Conservation (phyloP, 2,888 invertebrate genomes). For the Idaea biselata region DNA sequence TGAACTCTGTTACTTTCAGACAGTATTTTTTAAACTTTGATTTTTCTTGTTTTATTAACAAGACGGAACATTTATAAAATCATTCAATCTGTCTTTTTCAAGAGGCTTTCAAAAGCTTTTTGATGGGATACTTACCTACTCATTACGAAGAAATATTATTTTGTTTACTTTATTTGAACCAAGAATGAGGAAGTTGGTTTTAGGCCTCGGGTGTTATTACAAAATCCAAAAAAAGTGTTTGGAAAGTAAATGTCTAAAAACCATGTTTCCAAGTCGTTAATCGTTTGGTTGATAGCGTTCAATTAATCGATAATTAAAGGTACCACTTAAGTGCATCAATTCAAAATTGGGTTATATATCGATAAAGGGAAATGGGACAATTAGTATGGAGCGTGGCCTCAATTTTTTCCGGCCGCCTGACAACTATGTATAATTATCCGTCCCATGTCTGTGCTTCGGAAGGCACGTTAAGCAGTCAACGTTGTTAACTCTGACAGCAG, state of each 20-base stretch:
- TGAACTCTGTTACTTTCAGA: neutral
- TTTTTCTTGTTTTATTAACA: neutral
- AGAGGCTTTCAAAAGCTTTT: neutral
- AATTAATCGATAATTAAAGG: neutral
- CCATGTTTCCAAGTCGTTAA: neutral
- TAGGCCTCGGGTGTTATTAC: neutral
- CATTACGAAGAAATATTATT: neutral
- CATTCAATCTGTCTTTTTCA: neutral
- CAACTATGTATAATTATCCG: too few relatives aligned
- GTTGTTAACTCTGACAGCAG: too few relatives aligned
- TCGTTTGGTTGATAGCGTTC: neutral
- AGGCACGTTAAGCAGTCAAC: too few relatives aligned
- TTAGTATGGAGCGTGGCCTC: too few relatives aligned
- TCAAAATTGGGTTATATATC: too few relatives aligned
- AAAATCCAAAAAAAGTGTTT: neutral
- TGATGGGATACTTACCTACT: neutral
- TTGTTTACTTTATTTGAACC: neutral
- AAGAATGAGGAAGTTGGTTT: neutral
- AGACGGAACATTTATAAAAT: neutral
- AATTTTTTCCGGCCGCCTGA: too few relatives aligned
- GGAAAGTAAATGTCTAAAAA: neutral
- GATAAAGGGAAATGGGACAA: too few relatives aligned
- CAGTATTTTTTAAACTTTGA: neutral
- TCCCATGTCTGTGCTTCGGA: too few relatives aligned
- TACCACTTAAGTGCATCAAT: neutral